Evolutionary conservation across 2,888 invertebrate genomes (phyloP).

Genomic region (Chydorus sphaericus): DNA sequence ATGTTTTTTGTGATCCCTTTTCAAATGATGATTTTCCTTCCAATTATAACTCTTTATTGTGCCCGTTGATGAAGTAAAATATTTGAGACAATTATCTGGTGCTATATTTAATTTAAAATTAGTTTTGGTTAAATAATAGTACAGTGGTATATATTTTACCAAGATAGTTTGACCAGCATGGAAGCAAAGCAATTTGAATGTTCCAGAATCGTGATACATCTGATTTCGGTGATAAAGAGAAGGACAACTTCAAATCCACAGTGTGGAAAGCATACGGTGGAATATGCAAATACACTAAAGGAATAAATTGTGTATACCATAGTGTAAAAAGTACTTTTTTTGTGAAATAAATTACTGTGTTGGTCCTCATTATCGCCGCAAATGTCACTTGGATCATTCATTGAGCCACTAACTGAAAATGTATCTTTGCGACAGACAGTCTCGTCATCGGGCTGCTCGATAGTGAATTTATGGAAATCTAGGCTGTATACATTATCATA

Average conservation of each 20-base stretch:
- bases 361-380: conserved; percentile 10
- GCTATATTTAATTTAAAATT: neutral
- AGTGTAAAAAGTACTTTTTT: neutral
- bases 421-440: neutral
- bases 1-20: no score
- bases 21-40: no score
- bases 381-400: conserved; percentile 3
- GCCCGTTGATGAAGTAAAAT: neutral
- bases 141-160: neutral
- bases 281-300: neutral
- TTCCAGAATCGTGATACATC: neutral
- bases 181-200: neutral
- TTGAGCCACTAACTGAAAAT: conserved; percentile 5
- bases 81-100: conserved; percentile 3
- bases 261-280: neutral
- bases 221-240: no score
- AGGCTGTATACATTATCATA: neutral
- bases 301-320: neutral
- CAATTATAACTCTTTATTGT: conserved; percentile 1
- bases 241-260: no score
- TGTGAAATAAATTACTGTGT: neutral
- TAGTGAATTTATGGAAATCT: conserved; percentile 2
- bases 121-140: no score
- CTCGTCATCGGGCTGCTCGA: neutral
- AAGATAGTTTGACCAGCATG: neutral